Base-by-base conservation (phyloP, 2,797 vertebrate species). In the Danio aesculapii region DNA sequence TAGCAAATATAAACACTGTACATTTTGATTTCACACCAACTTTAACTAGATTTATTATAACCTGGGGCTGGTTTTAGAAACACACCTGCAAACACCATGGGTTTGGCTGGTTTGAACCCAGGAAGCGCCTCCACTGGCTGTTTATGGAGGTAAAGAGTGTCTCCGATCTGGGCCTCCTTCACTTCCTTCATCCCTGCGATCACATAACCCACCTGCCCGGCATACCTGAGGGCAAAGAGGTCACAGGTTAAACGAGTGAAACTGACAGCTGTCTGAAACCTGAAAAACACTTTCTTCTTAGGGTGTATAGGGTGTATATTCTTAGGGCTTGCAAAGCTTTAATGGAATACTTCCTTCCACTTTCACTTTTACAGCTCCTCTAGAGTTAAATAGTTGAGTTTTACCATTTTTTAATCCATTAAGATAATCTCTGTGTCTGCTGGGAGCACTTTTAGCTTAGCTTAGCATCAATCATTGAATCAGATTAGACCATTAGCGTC, bases 1-100 rank as follows among this genome's bases (percentile, higher is more conserved):
- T 30, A 1, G 30, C 30, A 30, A 30, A 30, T 1, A 30, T 30
- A 30, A 30, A 30, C 30, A 30, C 30, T 53, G 1, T 53, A 13
- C 10, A 12, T 6, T 52, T 6, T 6, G 6, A 47, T 47, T 47
- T 47, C 46, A 47, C 6, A 12, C 50, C 3, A 52, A 52, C n/a
- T n/a, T 30, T 30, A 1, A 11, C 50, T 11, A 10, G 50, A 53
- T 53, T 11, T 13, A 53, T 1, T 13, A 53, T 53, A 30, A 30
- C 30, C 30, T 30, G 10, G 14, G 50, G 50, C 2, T 12, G 50
- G 16, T 16, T 19, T 44, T 30, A 72, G 19, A 6, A 13, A 13
- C 75, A 92, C 91, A 99, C 98, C 98, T 92, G 98, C 98, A 89
- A 99, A 99, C 81, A 99, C 98, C 98, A 99, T 99, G 88, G 97